These are phyloP conservation scores for Temnothorax unifasciatus DNA, from an alignment of 2,888 invertebrate genomes.

Conservation along the genomic window DNA sequence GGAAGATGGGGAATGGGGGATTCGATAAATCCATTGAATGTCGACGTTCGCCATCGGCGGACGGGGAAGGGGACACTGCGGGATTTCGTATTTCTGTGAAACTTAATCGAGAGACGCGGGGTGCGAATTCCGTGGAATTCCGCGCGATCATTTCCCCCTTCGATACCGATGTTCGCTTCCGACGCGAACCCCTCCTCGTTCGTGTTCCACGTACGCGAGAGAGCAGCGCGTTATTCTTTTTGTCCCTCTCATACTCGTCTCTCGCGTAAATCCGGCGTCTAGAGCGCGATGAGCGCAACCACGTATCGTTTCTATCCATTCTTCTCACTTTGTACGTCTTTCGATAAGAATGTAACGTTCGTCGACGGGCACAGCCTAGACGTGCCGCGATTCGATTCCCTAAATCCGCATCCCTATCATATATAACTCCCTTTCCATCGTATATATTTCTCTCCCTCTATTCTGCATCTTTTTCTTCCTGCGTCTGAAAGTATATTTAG, in stretches of 20 bases:
- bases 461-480: slow-evolving; percentile 6
- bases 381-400: slow-evolving; percentile 65
- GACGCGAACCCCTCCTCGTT: slow-evolving; percentile 30
- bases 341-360: slow-evolving; percentile 73
- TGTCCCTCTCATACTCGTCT: slow-evolving; percentile 28
- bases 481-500: slow-evolving; percentile 55
- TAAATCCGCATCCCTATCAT: slow-evolving; percentile 13
- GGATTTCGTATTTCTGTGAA: slow-evolving; percentile 82
- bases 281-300: slow-evolving; percentile 9
- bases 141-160: not conserved
- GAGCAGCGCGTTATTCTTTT: slow-evolving; percentile 13
- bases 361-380: slow-evolving; percentile 58
- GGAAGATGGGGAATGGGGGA: not conserved
- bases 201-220: slow-evolving; percentile 61
- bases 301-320: slow-evolving; percentile 45
- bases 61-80: slow-evolving; percentile 58
- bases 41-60: slow-evolving; percentile 38
- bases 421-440: slow-evolving; percentile 23
- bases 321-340: slow-evolving; percentile 77
- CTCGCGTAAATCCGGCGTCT: slow-evolving; percentile 42
- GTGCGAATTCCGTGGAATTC: slow-evolving; percentile 61
- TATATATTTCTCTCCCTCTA: slow-evolving; percentile 1
- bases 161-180: not conserved
- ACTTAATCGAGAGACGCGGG: slow-evolving; percentile 82
- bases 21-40: slow-evolving; percentile 21